Percentiles rank a stretch among this genome's conserved stretches.
These are phyloP conservation scores for Ellobius talpinus DNA, from an alignment of 2,113 vertebrate genomes.

Conservation along the genomic window DNA sequence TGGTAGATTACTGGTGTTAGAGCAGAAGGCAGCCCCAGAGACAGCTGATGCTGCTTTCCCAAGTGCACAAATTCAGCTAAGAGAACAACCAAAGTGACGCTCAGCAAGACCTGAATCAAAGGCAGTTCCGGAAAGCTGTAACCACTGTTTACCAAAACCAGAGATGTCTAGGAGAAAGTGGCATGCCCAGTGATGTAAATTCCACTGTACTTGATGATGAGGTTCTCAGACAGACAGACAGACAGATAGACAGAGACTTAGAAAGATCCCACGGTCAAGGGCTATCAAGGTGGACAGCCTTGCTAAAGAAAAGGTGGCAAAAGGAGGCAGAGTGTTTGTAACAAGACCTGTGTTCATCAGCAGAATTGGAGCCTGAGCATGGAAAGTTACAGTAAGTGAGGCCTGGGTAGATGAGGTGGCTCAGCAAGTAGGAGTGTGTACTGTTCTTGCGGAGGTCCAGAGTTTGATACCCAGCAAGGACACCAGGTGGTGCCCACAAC, in stretches of 20 bases:
- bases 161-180: background rate
- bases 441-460: background rate
- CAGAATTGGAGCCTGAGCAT: background rate
- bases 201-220: background rate
- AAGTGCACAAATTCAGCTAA: background rate
- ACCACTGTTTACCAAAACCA: background rate
- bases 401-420: background rate
- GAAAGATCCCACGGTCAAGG: background rate
- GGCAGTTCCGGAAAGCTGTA: background rate
- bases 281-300: background rate
- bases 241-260: background rate
- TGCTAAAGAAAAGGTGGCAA: background rate
- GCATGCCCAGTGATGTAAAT: background rate
- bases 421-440: background rate
- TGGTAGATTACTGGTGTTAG: background rate
- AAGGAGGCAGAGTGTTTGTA: background rate
- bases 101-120: background rate
- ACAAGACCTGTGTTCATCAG: background rate
- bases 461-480: background rate
- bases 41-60: background rate
- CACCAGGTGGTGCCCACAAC: no score
- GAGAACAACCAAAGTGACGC: background rate
- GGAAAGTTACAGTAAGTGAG: background rate
- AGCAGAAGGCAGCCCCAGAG: background rate
- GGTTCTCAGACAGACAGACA: background rate